Conservation (phyloP, 1,140 invertebrate genomes). For the Hestina assimilis region DNA sequence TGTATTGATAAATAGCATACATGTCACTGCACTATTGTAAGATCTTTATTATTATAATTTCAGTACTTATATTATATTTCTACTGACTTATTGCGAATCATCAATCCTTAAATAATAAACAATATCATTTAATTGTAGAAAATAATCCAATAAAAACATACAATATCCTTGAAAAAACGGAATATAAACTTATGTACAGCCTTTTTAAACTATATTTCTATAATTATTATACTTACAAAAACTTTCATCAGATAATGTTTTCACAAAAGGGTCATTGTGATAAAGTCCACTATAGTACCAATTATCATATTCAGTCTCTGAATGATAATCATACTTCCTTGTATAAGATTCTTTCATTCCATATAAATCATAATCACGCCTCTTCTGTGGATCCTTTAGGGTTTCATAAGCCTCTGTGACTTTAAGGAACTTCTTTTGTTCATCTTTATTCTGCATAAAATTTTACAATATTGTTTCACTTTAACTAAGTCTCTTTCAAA, state of each 20-base stretch:
- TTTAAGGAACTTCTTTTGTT: constrained; percentile 87
- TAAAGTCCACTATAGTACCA: constrained; percentile 93
- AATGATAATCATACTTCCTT: constrained; percentile 78
- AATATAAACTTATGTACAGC: too few relatives aligned
- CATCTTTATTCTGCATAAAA: constrained; percentile 79
- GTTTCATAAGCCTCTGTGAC: constrained; percentile 91
- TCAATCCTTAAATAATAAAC: too few relatives aligned
- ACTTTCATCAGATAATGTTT: constrained; percentile 85
- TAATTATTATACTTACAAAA: constrained; percentile 83
- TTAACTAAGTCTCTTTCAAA: too few relatives aligned
- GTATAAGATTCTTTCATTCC: constrained; percentile 84
- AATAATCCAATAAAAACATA: too few relatives aligned
- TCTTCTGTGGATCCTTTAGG: constrained; percentile 88
- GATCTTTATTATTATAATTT: neutral
- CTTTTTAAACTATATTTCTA: too few relatives aligned
- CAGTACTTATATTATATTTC: too few relatives aligned
- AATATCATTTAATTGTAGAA: too few relatives aligned
- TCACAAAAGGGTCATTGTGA: constrained; percentile 90
- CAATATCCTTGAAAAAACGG: too few relatives aligned
- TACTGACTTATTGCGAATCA: too few relatives aligned
- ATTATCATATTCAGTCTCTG: constrained; percentile 91
- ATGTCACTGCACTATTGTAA: neutral
- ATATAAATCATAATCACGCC: constrained; percentile 89
- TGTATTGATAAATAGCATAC: neutral
- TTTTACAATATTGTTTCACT: too few relatives aligned